phyloP scores from a whole-genome alignment of 1,140 invertebrate genomes.

The Armadillidium nasatum region DNA sequence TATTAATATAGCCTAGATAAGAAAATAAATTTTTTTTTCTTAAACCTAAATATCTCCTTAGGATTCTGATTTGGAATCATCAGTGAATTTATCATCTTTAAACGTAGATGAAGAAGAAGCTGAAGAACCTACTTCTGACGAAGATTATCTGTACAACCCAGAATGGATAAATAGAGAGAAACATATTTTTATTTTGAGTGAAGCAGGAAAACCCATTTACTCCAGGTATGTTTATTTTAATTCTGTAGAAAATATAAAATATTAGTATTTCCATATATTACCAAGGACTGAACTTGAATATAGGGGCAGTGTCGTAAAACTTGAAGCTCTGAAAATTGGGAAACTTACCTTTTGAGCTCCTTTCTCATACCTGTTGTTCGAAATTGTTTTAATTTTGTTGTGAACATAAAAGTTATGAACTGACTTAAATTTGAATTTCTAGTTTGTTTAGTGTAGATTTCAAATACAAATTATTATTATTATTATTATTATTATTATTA shows the following conservation, averaged over 20 bases:
- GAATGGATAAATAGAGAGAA: conserved; percentile 77
- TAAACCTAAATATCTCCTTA: background rate
- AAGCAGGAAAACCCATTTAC: conserved; percentile 93
- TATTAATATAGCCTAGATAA: background rate
- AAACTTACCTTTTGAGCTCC: too few species aligned
- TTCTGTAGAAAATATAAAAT: background rate
- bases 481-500: background rate
- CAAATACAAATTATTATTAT: background rate
- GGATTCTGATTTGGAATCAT: background rate
- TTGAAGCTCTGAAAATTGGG: too few species aligned
- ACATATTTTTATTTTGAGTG: conserved; percentile 90
- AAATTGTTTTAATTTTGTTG: too few species aligned
- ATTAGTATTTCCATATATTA: background rate
- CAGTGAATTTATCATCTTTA: background rate
- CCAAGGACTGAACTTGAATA: background rate
- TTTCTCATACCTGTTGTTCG: too few species aligned
- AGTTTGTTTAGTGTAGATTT: background rate
- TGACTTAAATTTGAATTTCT: background rate
- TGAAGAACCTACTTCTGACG: background rate
- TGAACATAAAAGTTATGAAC: too few species aligned
- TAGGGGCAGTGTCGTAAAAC: too few species aligned
- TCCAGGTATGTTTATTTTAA: conserved; percentile 61
- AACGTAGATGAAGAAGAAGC: background rate
- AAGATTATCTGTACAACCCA: conserved; percentile 49
- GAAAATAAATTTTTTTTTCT: background rate